These are phyloP conservation scores for Mycetomoellerius zeteki DNA, from an alignment of 1,140 invertebrate genomes.

Conservation along the genomic window DNA sequence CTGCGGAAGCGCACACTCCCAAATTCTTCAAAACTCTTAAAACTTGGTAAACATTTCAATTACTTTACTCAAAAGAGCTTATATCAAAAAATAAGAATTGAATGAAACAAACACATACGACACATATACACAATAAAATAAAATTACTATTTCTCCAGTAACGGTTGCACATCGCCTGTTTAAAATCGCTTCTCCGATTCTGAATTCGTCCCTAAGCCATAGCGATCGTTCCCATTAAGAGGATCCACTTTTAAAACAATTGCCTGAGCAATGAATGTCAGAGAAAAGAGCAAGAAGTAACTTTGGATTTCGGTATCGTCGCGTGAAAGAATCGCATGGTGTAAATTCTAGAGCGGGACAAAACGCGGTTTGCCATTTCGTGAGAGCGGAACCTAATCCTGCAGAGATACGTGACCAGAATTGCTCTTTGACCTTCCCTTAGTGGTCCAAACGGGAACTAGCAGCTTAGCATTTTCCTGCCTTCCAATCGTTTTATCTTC, in stretches of 20 bases:
- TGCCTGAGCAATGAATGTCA: slow-evolving; percentile 47
- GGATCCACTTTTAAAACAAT: slow-evolving; percentile 62
- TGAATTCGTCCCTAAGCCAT: slow-evolving; percentile 49
- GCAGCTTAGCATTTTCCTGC: slow-evolving; percentile 71
- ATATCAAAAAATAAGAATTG: background rate
- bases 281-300: slow-evolving; percentile 52
- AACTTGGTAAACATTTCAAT: slow-evolving; percentile 36
- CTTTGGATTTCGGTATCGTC: slow-evolving; percentile 68
- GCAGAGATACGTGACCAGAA: slow-evolving; percentile 82
- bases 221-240: slow-evolving; percentile 48
- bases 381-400: slow-evolving; percentile 83
- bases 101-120: background rate
- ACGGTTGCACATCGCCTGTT: slow-evolving; percentile 21
- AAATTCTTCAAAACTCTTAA: slow-evolving; percentile 31
- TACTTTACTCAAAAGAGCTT: background rate
- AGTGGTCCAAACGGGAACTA: slow-evolving; percentile 53
- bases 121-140: background rate
- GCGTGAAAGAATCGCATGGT: slow-evolving; percentile 70
- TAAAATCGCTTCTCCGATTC: slow-evolving; percentile 39
- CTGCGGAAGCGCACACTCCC: background rate
- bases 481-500: slow-evolving; percentile 65
- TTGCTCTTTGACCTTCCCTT: slow-evolving; percentile 62
- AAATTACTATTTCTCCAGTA: slow-evolving; percentile 21
- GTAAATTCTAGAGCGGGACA: slow-evolving; percentile 69
- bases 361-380: slow-evolving; percentile 76